Conservation (phyloP, 2,797 vertebrate genomes). For the Percopsis omiscomaycus region DNA sequence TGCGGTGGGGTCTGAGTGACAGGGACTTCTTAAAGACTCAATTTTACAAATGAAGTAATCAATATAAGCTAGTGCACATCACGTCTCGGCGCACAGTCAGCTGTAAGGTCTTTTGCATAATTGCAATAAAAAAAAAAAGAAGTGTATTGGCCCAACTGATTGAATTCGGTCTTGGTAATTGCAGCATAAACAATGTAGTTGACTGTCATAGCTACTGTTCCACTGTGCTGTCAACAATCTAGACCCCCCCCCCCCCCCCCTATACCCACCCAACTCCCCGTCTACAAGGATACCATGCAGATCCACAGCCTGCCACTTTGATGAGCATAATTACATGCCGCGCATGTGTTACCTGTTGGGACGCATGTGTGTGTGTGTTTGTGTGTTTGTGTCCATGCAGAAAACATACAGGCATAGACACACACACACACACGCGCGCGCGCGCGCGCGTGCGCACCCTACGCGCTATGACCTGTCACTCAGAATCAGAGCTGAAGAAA, state of each 20-base stretch:
- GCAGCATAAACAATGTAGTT: slow-evolving; percentile 79
- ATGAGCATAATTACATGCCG: slow-evolving; percentile 82
- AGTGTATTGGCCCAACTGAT: slow-evolving; percentile 77
- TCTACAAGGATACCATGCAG: slow-evolving; percentile 68
- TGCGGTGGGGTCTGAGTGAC: slow-evolving; percentile 68
- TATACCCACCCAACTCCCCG: slow-evolving; percentile 58
- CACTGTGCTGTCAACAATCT: slow-evolving; percentile 73
- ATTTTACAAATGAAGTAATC: slow-evolving; percentile 78
- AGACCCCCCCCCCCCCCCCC: slow-evolving; percentile 56
- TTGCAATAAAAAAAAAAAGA: slow-evolving; percentile 70
- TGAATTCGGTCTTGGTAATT: slow-evolving; percentile 79
- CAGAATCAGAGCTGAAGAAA: slow-evolving; percentile 64
- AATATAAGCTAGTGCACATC: slow-evolving; percentile 73
- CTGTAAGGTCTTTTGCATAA: slow-evolving; percentile 77
- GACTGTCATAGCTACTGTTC: slow-evolving; percentile 71
- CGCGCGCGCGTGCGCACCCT: slow-evolving; percentile 42
- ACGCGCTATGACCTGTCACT: slow-evolving; percentile 69
- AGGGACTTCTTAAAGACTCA: slow-evolving; percentile 76
- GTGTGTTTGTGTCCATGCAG: not conserved
- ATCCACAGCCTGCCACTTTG: slow-evolving; percentile 73
- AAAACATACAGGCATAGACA: slow-evolving; percentile 5
- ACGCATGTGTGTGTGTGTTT: not conserved
- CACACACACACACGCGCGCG: slow-evolving; percentile 8
- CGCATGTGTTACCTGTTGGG: slow-evolving; percentile 76
- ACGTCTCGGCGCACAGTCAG: slow-evolving; percentile 68